Base-by-base conservation (phyloP, 1,140 invertebrate species). In the Polypedilum pembai region DNA sequence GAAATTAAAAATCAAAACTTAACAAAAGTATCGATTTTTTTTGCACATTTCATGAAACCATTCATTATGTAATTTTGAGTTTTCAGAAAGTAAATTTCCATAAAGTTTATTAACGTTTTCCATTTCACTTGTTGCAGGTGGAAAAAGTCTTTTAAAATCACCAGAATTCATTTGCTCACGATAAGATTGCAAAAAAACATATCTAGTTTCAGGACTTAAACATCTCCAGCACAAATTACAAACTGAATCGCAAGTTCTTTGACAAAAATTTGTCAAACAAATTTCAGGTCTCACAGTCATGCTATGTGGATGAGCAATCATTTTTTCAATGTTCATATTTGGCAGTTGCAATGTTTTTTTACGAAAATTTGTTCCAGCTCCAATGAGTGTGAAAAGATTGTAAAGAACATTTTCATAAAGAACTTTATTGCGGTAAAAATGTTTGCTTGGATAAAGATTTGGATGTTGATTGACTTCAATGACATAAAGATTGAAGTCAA, bases 381-480 rank as follows among this genome's bases (percentile, higher is more conserved):
- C 65, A 0, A 69, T 20, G 1, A 69, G 10, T 18, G n/a, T 69
- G 18, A 69, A 69, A 7, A 69, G 7, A 20, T 69, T 21, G 20
- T 8, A 69, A 18, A 69, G 8, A 3, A 69, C 5, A 69, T 21
- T 69, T 18, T 69, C 65, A 20, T 20, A 69, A 4, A 18, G 17
- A 69, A 8, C 8, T 21, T 20, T 20, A 20, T 18, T 20, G 4
- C 18, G n/a, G 0, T 18, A 18, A 10, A 69, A 69, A 8, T 20
- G 7, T 7, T n/a, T 8, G n/a, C n/a, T 18, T 18, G 65, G 17
- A 69, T 69, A 69, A 10, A 69, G 3, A 21, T 69, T 69, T 7
- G 65, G 65, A 69, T 69, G 65, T 20, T 69, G 65, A 69, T 69
- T 69, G 20, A 69, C 10, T 69, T 69, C 65, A 7, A 69, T 21